Evolutionary conservation across 2,888 invertebrate species (phyloP).

Genomic region (Eupelmus urozonus): DNA sequence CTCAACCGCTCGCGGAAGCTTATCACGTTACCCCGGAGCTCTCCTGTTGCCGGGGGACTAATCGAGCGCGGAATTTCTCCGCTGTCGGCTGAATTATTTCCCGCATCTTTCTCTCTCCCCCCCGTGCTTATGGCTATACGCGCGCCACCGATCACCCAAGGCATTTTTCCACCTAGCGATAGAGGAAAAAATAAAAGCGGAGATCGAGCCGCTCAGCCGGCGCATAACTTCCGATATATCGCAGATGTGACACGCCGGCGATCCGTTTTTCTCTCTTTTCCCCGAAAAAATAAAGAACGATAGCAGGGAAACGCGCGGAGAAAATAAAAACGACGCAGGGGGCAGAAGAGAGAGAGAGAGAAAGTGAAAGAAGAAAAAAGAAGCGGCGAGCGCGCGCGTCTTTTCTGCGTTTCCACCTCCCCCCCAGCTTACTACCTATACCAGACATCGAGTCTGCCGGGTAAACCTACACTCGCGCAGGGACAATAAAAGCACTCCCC

Average conservation of each 20-base stretch:
- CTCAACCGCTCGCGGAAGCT: constrained; percentile 4
- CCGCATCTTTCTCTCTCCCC: neutral
- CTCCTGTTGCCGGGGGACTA: constrained; percentile 40
- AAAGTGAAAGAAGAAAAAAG: neutral
- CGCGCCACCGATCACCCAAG: neutral
- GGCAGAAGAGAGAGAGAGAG: constrained; percentile 41
- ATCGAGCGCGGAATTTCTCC: constrained; percentile 37
- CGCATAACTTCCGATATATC: neutral
- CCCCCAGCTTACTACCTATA: no score
- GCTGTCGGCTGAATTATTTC: constrained; percentile 14
- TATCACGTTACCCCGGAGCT: constrained; percentile 17
- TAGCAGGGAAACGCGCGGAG: neutral
- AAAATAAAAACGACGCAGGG: neutral
- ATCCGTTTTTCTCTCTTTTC: neutral
- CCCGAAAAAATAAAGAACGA: neutral
- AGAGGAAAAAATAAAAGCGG: neutral
- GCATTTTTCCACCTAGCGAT: neutral
- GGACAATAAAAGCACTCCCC: constrained; percentile 59
- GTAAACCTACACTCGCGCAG: neutral
- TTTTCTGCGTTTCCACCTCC: constrained; percentile 22
- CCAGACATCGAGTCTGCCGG: neutral
- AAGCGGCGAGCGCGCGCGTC: constrained; percentile 8
- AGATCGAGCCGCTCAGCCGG: neutral
- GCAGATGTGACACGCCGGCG: neutral
- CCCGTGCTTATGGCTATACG: neutral